Evolutionary conservation across 2,888 invertebrate genomes (phyloP), one percentile per base, ranked within the genome.

Genomic region (Meta bourneti): DNA sequence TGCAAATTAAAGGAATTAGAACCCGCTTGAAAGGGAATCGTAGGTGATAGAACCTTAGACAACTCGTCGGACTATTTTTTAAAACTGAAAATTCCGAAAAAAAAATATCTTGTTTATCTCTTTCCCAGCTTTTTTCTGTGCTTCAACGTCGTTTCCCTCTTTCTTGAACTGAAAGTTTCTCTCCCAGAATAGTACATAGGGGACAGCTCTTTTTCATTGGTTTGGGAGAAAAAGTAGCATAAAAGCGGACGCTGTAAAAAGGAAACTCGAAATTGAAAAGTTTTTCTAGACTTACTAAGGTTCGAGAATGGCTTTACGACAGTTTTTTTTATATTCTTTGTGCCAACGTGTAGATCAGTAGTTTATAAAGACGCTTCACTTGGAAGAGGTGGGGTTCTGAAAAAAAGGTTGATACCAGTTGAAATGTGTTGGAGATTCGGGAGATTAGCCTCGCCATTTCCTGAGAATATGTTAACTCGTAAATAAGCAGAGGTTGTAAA

Each of bases 221-320:
- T 51, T 61, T 7, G 4, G 61, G 51, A 82, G 74, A 54, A 75
- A 75, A 75, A 16, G 16, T 16, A 9, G 61, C 11, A 61, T 78
- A 85, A 48, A 75, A 85, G 74, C 34, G 61, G 20, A 34, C 78
- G 34, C 49, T 77, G 51, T 6, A 49, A 61, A 84, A 19, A 77
- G 69, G 70, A 52, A 75, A 20, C 34, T 34, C 49, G 20, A 86
- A 86, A 86, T 86, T 86, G 85, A 86, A 86, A 86, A 86, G 85
- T 78, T 86, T 78, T 78, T 78, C 78, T 48, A 34, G 78, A 78
- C 69, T 71, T 70, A 70, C 78, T 78, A 77, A 51, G 78, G 85
- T 78, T 70, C 70, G 20, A n/a, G 78, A 86, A 86, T 86, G 70
- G 48, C 49, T 78, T 69, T 86, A 70, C 69, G 74, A 51, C 69